Percentiles rank a stretch among this genome's conserved stretches.
Conservation (phyloP, 1,140 invertebrate species). For the Ptiloglossa arizonensis region DNA sequence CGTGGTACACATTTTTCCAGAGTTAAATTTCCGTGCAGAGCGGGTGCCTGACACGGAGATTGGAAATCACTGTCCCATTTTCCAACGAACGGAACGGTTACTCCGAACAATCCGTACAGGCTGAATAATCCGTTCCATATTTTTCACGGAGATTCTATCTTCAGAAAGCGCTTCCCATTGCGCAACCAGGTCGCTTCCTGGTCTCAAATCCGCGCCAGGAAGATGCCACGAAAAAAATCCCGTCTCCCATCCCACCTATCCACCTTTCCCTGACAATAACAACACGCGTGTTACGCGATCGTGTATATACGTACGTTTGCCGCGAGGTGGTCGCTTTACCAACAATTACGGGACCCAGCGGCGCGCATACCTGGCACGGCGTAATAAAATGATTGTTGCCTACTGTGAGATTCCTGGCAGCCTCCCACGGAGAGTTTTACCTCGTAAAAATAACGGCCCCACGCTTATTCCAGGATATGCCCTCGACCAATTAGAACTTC, state of each 20-base stretch:
- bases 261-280: slow-evolving; percentile 45
- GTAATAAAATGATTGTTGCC: slow-evolving; percentile 61
- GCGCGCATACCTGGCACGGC: slow-evolving; percentile 33
- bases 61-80: too few relatives aligned
- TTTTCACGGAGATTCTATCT: slow-evolving; percentile 38
- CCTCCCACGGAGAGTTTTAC: slow-evolving; percentile 50
- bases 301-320: slow-evolving; percentile 5
- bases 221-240: slow-evolving; percentile 19
- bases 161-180: slow-evolving; percentile 29
- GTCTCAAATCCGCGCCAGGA: slow-evolving; percentile 41
- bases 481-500: slow-evolving; percentile 50
- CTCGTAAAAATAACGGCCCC: slow-evolving; percentile 26
- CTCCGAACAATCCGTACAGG: too few relatives aligned
- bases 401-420: slow-evolving; percentile 42
- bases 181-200: slow-evolving; percentile 53
- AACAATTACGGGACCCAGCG: slow-evolving; percentile 53
- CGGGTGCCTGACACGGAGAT: too few relatives aligned
- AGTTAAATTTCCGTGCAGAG: neutral
- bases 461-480: slow-evolving; percentile 42
- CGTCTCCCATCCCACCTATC: neutral
- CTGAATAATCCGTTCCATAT: neutral
- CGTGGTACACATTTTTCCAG: neutral
- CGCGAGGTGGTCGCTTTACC: slow-evolving; percentile 35
- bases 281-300: slow-evolving; percentile 35
- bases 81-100: too few relatives aligned